Base-by-base conservation (phyloP, 2,113 vertebrate species). In the Phodopus roborovskii region DNA sequence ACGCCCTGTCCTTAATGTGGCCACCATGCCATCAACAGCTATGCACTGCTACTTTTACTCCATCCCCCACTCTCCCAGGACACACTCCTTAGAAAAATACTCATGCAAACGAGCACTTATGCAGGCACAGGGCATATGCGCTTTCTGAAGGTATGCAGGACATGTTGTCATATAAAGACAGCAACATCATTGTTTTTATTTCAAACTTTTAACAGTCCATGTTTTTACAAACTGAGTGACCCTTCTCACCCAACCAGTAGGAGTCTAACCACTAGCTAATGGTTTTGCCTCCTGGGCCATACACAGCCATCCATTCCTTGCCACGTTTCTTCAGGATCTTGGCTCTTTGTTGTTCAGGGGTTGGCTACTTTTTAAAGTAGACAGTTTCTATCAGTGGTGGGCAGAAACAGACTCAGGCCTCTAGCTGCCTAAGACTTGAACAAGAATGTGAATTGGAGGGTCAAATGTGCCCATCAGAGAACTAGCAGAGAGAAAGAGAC, bases 131-230 rank as follows among this genome's bases (percentile, higher is more conserved):
- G 42, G 22, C 60, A 58, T 50, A 42, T 79, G 58, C 64, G 24
- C 64, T 95, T 86, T 56, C 83, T 79, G 85, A 94, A 88, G 7
- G 19, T 84, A 33, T 30, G 45, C 70, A 74, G 73, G 81, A 26
- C 9, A 56, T 30, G 1, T 50, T 74, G 73, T 45, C 95, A 91
- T 78, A 60, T 74, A 92, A 79, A 87, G 33, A 66, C 33, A 84
- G 36, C 86, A 33, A 36, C 94, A 79, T 64, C 50, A n/a, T 84
- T 84, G 64, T 66, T 96, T 96, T 70, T 62, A 74, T 74, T 42
- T 88, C 60, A 5, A n/a, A 39, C 66, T 75, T 92, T 92, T 66
- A 86, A 42, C 30, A 74, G 50, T 84, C 71, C 78, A 3, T 78
- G 70, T 92, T 95, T 89, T 78, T 36, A 79, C 36, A 89, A 70